Evolutionary conservation across 2,888 invertebrate species (phyloP).

Genomic region (Caenorhabditis macrosperma): DNA sequence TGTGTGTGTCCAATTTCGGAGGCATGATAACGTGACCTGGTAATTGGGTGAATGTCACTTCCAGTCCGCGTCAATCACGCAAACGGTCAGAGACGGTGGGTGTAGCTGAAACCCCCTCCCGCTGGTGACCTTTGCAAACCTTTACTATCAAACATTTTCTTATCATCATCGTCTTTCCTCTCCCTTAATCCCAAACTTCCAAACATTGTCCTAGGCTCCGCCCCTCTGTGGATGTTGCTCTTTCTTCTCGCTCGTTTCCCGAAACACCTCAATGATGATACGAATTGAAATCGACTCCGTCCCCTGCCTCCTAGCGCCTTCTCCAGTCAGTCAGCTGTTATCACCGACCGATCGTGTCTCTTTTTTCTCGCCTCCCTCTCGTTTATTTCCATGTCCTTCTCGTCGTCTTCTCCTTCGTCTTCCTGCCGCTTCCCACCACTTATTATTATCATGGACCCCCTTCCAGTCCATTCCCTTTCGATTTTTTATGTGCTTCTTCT

Average conservation of each 20-base stretch:
- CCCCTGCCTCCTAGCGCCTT: constrained; percentile 2
- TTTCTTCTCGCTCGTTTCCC: neutral
- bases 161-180: too few relatives aligned
- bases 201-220: neutral
- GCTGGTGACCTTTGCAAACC: too few relatives aligned
- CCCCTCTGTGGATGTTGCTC: neutral
- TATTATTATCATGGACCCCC: constrained; percentile 2
- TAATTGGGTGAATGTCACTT: constrained; percentile 54
- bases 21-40: constrained; percentile 50
- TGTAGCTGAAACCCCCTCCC: constrained; percentile 8
- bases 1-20: constrained; percentile 40
- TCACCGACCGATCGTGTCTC: constrained; percentile 36
- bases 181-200: too few relatives aligned
- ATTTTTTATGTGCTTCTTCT: constrained; percentile 21
- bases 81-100: constrained; percentile 1
- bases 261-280: constrained; percentile 31
- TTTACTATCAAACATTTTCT: too few relatives aligned
- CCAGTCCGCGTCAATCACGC: constrained; percentile 33
- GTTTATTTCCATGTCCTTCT: too few relatives aligned
- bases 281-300: constrained; percentile 33
- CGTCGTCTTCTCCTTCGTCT: neutral
- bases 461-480: neutral
- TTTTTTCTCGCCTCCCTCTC: neutral
- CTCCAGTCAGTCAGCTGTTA: constrained; percentile 44
- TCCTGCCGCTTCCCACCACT: neutral